phyloP scores from a whole-genome alignment of 2,888 invertebrate genomes.

The Eupithecia subfuscata region DNA sequence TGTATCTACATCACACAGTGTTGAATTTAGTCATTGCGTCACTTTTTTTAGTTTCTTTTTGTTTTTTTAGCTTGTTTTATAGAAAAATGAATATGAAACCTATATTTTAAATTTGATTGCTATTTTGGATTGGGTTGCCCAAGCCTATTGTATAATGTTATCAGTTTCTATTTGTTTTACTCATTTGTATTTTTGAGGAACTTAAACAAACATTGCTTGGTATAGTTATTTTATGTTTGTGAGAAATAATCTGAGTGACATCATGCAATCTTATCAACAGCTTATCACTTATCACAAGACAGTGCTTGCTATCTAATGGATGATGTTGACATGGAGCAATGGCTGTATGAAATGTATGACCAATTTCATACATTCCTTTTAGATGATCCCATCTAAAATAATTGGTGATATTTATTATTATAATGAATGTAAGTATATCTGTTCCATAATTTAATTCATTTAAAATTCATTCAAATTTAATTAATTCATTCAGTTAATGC shows the following conservation, averaged over 20 bases:
- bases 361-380: neutral
- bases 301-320: constrained; percentile 31
- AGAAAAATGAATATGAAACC: too few species aligned
- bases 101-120: too few species aligned
- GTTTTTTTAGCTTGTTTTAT: too few species aligned
- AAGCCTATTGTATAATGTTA: neutral
- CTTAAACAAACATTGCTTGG: neutral
- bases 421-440: neutral
- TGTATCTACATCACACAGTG: too few species aligned
- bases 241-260: constrained; percentile 45
- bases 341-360: neutral
- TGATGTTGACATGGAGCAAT: constrained; percentile 42
- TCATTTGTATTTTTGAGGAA: neutral
- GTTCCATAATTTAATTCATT: neutral
- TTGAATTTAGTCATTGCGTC: too few species aligned
- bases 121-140: too few species aligned
- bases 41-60: too few species aligned
- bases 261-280: constrained; percentile 56
- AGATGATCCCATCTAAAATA: neutral
- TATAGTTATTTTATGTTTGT: neutral
- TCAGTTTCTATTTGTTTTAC: neutral
- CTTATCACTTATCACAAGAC: constrained; percentile 45
- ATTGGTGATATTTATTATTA: neutral
- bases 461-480: too few species aligned
- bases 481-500: neutral